Base-by-base conservation (phyloP, 2,113 vertebrate genomes). In the Cyprinodon variegatus region DNA sequence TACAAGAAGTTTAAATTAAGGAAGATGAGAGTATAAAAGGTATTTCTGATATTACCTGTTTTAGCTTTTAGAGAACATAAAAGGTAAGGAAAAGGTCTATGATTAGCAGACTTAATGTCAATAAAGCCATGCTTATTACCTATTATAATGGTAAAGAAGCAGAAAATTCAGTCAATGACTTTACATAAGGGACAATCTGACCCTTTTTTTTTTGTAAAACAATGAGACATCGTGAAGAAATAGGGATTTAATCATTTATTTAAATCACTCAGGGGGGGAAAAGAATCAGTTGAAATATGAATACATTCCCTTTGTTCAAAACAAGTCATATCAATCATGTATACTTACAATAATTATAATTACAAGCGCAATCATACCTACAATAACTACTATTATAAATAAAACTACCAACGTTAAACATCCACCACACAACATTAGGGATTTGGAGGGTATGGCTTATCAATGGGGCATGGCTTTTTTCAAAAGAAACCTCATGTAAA, bases 401-500 rank as follows among this genome's bases (percentile, higher is more conserved):
- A 82, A 90, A 90, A 86, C 73, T 86, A 92, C 85, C 81, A 86
- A 92, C 92, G 81, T 83, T 73, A 84, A 90, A 93, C 86, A 90
- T 90, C 85, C 90, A 93, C 91, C 91, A 89, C 46, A 93, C 89
- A 91, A 93, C 89, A 92, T 83, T 77, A 67, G 88, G 89, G 62
- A 70, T 66, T 61, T 73, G 73, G 81, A 90, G 90, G 85, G 83
- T 93, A 93, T 93, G 92, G 92, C 92, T 93, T 93, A 88, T 90
- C 83, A 78, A 89, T 86, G 91, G 91, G 88, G 88, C 90, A 93
- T 93, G 92, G 92, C 92, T 93, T 93, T 81, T 89, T 91, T 93
- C 82, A 85, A 92, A 87, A 89, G 67, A 91, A 92, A 93, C 85
- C 79, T 91, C 87, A 91, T 92, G 88, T 90, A 89, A 90, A 90